Conservation (phyloP, 2,113 vertebrate species). For the Chloropsis cyanopogon region DNA sequence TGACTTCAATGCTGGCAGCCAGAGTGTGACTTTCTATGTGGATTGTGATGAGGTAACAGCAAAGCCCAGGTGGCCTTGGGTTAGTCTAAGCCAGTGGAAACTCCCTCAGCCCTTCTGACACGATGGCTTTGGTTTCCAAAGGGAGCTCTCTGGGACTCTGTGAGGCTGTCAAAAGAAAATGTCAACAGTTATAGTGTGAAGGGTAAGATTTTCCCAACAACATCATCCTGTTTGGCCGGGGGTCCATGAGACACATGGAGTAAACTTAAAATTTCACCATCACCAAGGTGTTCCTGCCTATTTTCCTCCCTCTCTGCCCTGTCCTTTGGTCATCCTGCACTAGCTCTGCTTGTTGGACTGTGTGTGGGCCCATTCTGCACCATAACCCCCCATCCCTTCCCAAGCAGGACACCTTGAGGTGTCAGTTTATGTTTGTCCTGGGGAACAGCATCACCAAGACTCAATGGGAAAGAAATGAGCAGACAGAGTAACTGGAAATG, state of each 20-base stretch:
- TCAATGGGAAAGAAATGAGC: background rate
- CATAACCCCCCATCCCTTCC: no score
- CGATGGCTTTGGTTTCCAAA: constrained; percentile 24
- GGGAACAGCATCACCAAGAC: background rate
- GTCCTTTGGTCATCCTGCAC: background rate
- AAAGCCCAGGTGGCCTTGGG: background rate
- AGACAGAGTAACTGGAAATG: background rate
- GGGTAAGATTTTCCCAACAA: constrained; percentile 51
- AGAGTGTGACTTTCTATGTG: constrained; percentile 87
- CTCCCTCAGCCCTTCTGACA: background rate
- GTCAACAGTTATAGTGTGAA: constrained; percentile 70
- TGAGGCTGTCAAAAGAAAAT: constrained; percentile 74
- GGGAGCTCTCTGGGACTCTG: constrained; percentile 83
- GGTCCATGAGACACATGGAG: rapidly evolving
- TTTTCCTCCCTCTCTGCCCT: background rate
- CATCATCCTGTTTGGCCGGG: background rate
- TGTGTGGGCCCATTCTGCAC: background rate
- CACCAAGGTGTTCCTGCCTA: background rate
- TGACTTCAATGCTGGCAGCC: constrained; percentile 86
- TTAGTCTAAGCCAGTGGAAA: rapidly evolving
- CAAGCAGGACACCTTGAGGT: background rate
- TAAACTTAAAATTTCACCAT: background rate
- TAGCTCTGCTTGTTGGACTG: background rate
- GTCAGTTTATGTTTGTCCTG: background rate
- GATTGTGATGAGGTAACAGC: constrained; percentile 76